Percentiles rank a stretch among this genome's conserved stretches.
Conservation (phyloP, 2,113 vertebrate species). For the Nansenia antarctica region DNA sequence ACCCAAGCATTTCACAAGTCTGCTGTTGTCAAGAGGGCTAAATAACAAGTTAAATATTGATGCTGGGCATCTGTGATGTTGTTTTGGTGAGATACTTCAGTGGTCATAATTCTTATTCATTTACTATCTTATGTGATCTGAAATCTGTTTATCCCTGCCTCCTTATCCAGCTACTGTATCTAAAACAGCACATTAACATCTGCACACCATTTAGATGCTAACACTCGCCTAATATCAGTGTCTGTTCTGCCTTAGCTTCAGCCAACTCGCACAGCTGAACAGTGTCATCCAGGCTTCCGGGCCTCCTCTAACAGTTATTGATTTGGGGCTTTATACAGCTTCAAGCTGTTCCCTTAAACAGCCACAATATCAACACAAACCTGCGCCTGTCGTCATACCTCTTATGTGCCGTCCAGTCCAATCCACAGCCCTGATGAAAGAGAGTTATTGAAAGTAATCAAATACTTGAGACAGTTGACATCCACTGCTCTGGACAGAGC, state of each 20-base stretch:
- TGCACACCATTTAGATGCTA: slow-evolving; percentile 74
- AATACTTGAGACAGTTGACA: slow-evolving; percentile 34
- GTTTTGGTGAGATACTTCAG: not conserved
- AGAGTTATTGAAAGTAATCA: slow-evolving; percentile 41
- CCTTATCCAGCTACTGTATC: slow-evolving; percentile 67
- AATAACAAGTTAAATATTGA: not conserved
- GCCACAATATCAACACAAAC: slow-evolving; percentile 38
- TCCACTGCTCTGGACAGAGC: slow-evolving; percentile 20
- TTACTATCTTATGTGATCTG: slow-evolving; percentile 37
- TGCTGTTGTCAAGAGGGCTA: too few species aligned
- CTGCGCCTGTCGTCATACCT: slow-evolving; percentile 5
- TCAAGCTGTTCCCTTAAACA: slow-evolving; percentile 57
- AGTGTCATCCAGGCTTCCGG: slow-evolving; percentile 62
- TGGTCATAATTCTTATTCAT: not conserved
- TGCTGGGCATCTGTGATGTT: not conserved
- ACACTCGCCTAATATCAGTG: slow-evolving; percentile 71
- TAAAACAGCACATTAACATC: slow-evolving; percentile 76
- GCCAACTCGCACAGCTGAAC: slow-evolving; percentile 75
- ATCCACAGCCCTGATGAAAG: slow-evolving; percentile 24
- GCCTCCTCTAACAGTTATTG: slow-evolving; percentile 69
- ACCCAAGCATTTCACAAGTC: too few species aligned
- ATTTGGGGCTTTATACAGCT: slow-evolving; percentile 49
- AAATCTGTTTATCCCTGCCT: slow-evolving; percentile 57
- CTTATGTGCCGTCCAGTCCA: slow-evolving; percentile 16
- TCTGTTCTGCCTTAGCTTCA: slow-evolving; percentile 50